These are phyloP conservation scores for Hydractinia echinata DNA, from an alignment of 30 jellyfish, hydroid and myxozoan species.

Conservation along the genomic window DNA sequence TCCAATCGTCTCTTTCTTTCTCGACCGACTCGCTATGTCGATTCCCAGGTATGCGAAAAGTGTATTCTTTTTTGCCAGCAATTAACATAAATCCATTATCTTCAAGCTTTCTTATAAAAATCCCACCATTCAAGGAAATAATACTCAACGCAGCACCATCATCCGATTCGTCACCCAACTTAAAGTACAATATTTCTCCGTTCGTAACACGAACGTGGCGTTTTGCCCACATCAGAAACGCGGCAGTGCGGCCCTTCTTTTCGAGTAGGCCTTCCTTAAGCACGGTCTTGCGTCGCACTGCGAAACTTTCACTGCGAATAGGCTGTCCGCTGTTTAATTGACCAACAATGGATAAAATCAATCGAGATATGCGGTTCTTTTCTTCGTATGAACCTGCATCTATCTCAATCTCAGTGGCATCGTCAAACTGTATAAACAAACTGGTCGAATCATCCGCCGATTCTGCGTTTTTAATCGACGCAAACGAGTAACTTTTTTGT, in stretches of 20 bases:
- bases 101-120: slow-evolving; percentile 57
- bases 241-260: slow-evolving; percentile 90
- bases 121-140: slow-evolving; percentile 44
- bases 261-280: slow-evolving; percentile 69
- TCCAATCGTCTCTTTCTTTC: slow-evolving; percentile 76
- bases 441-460: slow-evolving; percentile 86
- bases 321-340: slow-evolving; percentile 50
- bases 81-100: slow-evolving; percentile 59
- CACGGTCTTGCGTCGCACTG: slow-evolving; percentile 15
- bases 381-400: slow-evolving; percentile 80
- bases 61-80: slow-evolving; percentile 58
- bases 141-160: slow-evolving; percentile 73
- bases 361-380: slow-evolving; percentile 58
- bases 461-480: slow-evolving; percentile 53
- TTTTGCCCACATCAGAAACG: slow-evolving; percentile 77
- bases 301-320: slow-evolving; percentile 15
- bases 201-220: slow-evolving; percentile 58
- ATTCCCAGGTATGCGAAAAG: slow-evolving; percentile 50
- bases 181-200: slow-evolving; percentile 76
- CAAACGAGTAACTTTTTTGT: slow-evolving; percentile 44
- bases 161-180: slow-evolving; percentile 69
- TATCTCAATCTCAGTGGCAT: slow-evolving; percentile 61
- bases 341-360: slow-evolving; percentile 44
- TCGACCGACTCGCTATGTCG: slow-evolving; percentile 34
- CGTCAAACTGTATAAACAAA: slow-evolving; percentile 47